phyloP scores from a whole-genome alignment of 2,888 invertebrate genomes.

The Nasonia oneida region DNA sequence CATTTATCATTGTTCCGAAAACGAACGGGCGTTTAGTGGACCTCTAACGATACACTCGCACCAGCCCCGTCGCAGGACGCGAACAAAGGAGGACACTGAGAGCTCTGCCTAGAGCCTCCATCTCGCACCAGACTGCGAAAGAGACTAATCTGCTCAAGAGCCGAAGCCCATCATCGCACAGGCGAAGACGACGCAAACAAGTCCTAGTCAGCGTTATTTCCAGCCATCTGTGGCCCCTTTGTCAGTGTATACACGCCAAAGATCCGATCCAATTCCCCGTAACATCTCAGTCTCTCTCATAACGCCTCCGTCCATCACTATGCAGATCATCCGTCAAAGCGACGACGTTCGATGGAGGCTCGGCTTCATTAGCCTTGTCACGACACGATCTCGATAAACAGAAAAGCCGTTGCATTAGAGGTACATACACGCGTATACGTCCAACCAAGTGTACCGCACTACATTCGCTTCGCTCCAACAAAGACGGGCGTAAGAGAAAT shows the following conservation, averaged over 20 bases:
- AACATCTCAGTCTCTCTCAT: neutral
- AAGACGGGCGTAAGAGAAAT: neutral
- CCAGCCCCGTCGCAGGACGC: neutral
- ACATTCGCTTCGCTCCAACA: neutral
- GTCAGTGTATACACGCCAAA: neutral
- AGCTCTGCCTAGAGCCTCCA: neutral
- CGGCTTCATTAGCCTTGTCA: slow-evolving; percentile 2
- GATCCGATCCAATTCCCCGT: slow-evolving; percentile 18
- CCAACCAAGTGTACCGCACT: neutral
- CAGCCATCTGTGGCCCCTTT: slow-evolving; percentile 39
- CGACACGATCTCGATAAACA: neutral
- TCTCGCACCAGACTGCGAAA: neutral
- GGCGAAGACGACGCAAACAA: neutral
- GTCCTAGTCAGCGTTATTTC: slow-evolving; percentile 40
- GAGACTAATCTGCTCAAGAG: neutral
- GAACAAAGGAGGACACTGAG: slow-evolving; percentile 2
- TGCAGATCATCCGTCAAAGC: slow-evolving; percentile 25
- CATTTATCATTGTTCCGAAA: slow-evolving; percentile 5
- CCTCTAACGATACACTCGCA: neutral
- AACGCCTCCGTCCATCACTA: slow-evolving; percentile 11
- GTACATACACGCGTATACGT: neutral
- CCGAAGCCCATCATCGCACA: slow-evolving; percentile 13
- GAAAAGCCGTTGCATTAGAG: neutral
- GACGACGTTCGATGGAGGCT: neutral
- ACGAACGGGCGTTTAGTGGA: slow-evolving; percentile 3